phyloP scores from a whole-genome alignment of 2,888 invertebrate species.

The Hermaeophaga mercurialis region DNA sequence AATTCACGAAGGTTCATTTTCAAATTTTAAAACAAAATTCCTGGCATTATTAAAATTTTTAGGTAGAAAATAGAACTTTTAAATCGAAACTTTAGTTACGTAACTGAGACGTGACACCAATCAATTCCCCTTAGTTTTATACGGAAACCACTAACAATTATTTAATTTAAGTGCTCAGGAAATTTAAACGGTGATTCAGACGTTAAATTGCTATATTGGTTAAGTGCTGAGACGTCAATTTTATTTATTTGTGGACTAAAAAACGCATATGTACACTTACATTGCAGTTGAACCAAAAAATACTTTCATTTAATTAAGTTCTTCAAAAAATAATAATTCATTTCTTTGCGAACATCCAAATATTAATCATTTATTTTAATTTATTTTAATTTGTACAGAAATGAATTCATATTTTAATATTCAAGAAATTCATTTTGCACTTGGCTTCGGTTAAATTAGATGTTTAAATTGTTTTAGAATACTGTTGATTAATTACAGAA shows the following conservation, averaged over 20 bases:
- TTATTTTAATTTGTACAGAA: too few species aligned
- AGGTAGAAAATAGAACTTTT: not conserved
- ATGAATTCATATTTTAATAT: too few species aligned
- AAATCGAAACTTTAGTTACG: conserved; percentile 28
- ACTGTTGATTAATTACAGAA: too few species aligned
- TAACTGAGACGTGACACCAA: conserved; percentile 20
- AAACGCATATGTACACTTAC: not conserved
- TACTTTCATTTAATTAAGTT: too few species aligned
- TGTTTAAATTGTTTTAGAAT: too few species aligned
- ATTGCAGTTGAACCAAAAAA: conserved; percentile 1
- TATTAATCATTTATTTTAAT: too few species aligned
- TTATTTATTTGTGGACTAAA: not conserved
- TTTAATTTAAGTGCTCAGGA: conserved; percentile 12
- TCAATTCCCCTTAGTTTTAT: conserved; percentile 21
- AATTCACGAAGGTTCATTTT: too few species aligned
- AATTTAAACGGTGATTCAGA: conserved; percentile 7
- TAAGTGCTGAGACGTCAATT: not conserved
- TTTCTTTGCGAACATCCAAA: too few species aligned
- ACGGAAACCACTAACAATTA: conserved; percentile 20
- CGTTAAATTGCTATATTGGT: conserved; percentile 8
- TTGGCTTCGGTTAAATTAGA: too few species aligned
- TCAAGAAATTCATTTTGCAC: too few species aligned
- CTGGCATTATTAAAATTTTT: not conserved
- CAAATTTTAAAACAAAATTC: too few species aligned
- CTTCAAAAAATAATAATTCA: too few species aligned